phyloP scores from a whole-genome alignment of 1,140 invertebrate genomes.

The Lucilia cuprina region DNA sequence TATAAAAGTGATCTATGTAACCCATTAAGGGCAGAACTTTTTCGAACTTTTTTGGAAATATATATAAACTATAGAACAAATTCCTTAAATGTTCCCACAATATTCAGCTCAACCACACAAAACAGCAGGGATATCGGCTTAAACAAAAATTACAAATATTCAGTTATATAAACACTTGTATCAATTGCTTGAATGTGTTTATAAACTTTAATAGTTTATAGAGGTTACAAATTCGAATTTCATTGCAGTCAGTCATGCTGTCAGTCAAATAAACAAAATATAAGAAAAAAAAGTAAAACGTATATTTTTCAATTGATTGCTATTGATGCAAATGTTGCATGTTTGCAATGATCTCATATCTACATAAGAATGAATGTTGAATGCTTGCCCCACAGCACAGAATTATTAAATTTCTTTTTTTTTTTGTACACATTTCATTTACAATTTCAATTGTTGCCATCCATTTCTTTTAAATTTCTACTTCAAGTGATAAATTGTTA shows the following conservation, averaged over 20 bases:
- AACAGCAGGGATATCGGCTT: too few species aligned
- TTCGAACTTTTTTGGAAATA: too few species aligned
- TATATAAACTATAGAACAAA: too few species aligned
- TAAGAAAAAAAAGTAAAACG: too few species aligned
- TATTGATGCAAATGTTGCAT: background rate
- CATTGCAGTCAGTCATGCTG: background rate
- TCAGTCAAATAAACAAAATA: background rate
- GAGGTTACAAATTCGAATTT: background rate
- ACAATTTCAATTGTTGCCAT: background rate
- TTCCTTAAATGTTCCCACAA: too few species aligned
- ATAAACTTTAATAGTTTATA: background rate
- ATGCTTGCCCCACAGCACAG: background rate
- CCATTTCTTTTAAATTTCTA: background rate
- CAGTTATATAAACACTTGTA: background rate
- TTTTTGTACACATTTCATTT: background rate
- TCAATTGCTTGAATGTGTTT: background rate
- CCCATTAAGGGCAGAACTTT: too few species aligned
- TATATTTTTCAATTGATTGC: background rate
- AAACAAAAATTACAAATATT: background rate
- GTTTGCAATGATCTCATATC: background rate
- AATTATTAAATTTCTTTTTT: background rate
- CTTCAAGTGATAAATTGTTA: background rate
- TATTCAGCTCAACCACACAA: too few species aligned
- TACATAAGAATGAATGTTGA: background rate
- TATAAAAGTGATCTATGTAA: too few species aligned